Base-by-base conservation (phyloP, 2,113 vertebrate species). In the Sceloporus undulatus region DNA sequence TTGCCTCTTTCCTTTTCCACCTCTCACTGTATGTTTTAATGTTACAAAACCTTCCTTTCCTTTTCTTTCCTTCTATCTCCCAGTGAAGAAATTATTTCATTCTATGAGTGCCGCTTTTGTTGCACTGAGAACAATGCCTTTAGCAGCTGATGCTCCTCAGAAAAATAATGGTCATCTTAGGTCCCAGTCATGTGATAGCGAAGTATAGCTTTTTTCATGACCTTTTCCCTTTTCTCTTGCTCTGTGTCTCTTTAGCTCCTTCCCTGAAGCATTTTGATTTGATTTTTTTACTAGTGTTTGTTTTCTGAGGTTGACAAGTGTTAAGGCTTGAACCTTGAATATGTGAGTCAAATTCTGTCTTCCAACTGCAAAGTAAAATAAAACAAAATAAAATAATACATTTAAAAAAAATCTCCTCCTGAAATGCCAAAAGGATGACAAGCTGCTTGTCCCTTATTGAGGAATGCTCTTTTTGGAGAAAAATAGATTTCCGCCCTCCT, bases 271-370 rank as follows among this genome's bases (percentile, higher is more conserved):
- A 14, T 87, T 9, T 79, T 77, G 59, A 71, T 81, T 91, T 4
- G 2, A 75, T 74, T 89, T 29, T 79, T 85, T 40, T 86, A 38
- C 0, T 79, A 0, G 42, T 86, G 1, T 62, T 73, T 89, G 1
- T 89, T 92, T 94, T 90, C 81, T 38, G 59, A 90, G 13, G 25
- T 38, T 42, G 18, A 73, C 4, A 79, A 70, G 0, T 83, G 0
- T 83, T 89, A 81, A 89, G 76, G 29, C 1, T 27, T 16, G 10
- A 92, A 90, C 1, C 3, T 90, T 82, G 9, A 74, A 66, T 87
- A 9, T 38, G 70, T 74, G 34, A 91, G 0, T 66, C 54, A 80
- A 92, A 89, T 65, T 73, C 25, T 91, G 1, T 87, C 87, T 85
- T 65, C 1, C 10, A 23, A 18, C 0, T 85, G 59, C 77, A 92